Percentiles rank a stretch among this genome's conserved stretches.
Evolutionary conservation across 2,797 vertebrate genomes (phyloP).

Genomic region (Pterois miles): DNA sequence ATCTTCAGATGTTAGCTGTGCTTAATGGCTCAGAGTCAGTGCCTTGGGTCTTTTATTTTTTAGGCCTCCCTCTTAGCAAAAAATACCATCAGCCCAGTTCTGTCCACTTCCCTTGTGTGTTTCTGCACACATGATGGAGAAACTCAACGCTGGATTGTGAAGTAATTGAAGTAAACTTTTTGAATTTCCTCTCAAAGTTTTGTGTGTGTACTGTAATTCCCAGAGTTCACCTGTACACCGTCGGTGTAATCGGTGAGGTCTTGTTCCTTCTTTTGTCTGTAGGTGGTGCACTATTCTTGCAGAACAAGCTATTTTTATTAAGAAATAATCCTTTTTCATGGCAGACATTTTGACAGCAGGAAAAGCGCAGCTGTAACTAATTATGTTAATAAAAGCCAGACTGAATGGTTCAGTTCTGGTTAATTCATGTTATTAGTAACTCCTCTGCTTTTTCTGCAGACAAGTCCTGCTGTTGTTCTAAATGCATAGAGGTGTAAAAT

Average conservation of each 20-base stretch:
- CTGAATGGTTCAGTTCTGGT: background rate
- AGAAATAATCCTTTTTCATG: background rate
- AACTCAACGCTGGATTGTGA: background rate
- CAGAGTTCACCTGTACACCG: background rate
- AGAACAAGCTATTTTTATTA: background rate
- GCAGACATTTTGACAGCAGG: background rate
- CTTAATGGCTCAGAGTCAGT: constrained; percentile 36
- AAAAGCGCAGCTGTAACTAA: background rate
- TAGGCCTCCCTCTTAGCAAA: constrained; percentile 24
- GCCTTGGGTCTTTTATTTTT: constrained; percentile 18
- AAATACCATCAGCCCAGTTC: constrained; percentile 43
- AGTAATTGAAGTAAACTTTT: background rate
- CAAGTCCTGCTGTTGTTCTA: background rate
- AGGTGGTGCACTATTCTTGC: background rate
- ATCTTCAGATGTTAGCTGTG: constrained; percentile 19
- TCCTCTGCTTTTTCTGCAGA: background rate
- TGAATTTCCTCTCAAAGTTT: background rate
- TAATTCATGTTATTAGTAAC: background rate
- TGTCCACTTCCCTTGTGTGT: background rate
- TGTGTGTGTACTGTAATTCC: background rate
- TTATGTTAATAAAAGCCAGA: background rate
- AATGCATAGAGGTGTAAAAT: background rate
- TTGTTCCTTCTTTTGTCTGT: background rate
- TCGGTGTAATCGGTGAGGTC: background rate
- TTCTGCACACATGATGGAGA: background rate